Evolutionary conservation across 2,797 vertebrate genomes (phyloP).

Genomic region (Dendrocincla tyrannina): DNA sequence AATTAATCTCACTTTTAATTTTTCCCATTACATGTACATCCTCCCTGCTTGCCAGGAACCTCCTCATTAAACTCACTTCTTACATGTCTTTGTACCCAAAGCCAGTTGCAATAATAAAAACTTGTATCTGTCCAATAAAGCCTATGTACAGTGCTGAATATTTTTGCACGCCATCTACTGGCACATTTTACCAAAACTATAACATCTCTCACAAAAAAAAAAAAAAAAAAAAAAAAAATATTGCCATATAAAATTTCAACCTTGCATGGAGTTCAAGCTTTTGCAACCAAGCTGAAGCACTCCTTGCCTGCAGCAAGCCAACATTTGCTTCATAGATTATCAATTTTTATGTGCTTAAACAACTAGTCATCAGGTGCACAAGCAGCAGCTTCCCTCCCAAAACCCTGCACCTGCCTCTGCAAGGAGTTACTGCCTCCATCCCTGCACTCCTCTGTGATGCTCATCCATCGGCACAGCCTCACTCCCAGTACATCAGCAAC

Average conservation of each 20-base stretch:
- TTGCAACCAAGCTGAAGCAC: neutral
- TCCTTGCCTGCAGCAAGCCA: neutral
- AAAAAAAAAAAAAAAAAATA: neutral
- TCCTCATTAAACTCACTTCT: neutral
- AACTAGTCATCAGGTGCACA: neutral
- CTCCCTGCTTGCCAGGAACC: neutral
- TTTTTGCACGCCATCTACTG: slow-evolving; percentile 59
- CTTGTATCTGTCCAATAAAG: neutral
- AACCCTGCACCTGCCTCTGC: neutral
- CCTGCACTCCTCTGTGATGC: neutral
- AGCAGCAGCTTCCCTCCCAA: neutral
- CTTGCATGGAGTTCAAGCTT: neutral
- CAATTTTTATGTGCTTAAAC: neutral
- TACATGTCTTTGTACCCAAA: neutral
- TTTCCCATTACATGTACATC: neutral
- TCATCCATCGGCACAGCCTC: neutral
- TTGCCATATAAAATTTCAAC: neutral
- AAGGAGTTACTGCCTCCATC: neutral
- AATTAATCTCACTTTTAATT: neutral
- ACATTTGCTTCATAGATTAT: neutral
- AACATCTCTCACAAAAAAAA: neutral
- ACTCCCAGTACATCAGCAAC: neutral
- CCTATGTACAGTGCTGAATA: neutral
- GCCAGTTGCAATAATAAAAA: neutral
- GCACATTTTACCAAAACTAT: neutral